These are phyloP conservation scores for Rhingia campestris DNA, from an alignment of 2,888 invertebrate genomes.

Conservation along the genomic window DNA sequence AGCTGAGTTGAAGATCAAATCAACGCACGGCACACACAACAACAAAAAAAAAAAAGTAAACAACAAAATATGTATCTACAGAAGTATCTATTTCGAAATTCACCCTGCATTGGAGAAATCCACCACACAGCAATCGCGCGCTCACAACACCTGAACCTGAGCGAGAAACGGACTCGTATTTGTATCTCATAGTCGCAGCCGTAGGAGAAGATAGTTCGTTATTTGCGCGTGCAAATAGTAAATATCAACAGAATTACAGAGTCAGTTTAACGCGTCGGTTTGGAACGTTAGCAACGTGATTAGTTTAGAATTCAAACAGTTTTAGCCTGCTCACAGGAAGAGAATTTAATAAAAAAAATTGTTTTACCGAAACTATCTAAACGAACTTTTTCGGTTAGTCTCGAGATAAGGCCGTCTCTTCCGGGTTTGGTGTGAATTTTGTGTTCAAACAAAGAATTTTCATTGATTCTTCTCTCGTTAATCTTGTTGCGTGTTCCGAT, in stretches of 20 bases:
- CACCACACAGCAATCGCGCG: slow-evolving; percentile 49
- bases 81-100: slow-evolving; percentile 35
- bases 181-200: slow-evolving; percentile 1
- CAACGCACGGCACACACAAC: slow-evolving; percentile 28
- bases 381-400: neutral
- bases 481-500: slow-evolving; percentile 44
- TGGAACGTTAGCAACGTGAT: slow-evolving; percentile 59
- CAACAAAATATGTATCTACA: slow-evolving; percentile 26
- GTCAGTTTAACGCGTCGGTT: slow-evolving; percentile 68
- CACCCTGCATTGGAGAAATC: slow-evolving; percentile 48
- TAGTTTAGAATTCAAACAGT: slow-evolving; percentile 10
- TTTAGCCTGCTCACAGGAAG: slow-evolving; percentile 1
- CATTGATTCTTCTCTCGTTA: slow-evolving; percentile 29
- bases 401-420: slow-evolving; percentile 15
- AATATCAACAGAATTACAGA: slow-evolving; percentile 58
- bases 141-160: slow-evolving; percentile 47
- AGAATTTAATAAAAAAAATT: neutral
- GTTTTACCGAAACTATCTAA: neutral
- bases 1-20: slow-evolving; percentile 62
- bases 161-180: slow-evolving; percentile 27
- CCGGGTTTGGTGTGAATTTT: slow-evolving; percentile 38
- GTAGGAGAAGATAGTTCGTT: slow-evolving; percentile 53
- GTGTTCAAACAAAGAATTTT: slow-evolving; percentile 49
- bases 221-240: slow-evolving; percentile 67
- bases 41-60: slow-evolving; percentile 17